Evolutionary conservation across 1,140 invertebrate species (phyloP), one percentile per base, ranked within the genome.

Genomic region (Atta cephalotes): DNA sequence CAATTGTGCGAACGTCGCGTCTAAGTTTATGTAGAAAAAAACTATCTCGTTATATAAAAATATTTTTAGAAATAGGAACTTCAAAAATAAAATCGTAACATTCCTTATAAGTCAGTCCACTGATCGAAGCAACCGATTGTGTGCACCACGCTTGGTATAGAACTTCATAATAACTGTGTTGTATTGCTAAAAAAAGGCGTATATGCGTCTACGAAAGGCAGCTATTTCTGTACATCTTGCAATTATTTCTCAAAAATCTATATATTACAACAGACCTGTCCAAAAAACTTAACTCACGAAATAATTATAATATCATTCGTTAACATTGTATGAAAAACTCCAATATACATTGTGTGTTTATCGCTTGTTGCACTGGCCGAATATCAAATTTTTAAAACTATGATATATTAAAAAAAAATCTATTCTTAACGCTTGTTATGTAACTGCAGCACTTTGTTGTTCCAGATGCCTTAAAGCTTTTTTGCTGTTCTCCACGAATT

Each of bases 401-500:
- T 68, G 14, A 45, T 45, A 45, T 51, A 51, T 51, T 51, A 4
- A 0, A 28, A n/a, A n/a, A 68, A 14, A 5, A 51, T 18, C 3
- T 16, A 16, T n/a, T 28, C 1, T 35, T 12, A n/a, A 60, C 7
- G 14, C 10, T 58, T 25, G n/a, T 87, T 90, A 89, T 53, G 60
- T 2, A 0, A 35, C 51, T 12, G 16, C 39, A 45, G 28, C 3
- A 18, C 25, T 18, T 25, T 58, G 85, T 3, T 91, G 51, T 16
- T 94, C 90, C 12, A 93, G n/a, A 7, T 92, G 66, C 2, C 91
- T 93, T 49, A 96, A 87, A 18, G 96, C 96, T 90, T 97, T 96
- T 88, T 96, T 96, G 80, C 96, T 97, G 88, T 97, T 96, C 86
- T 97, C 95, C 10, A 97, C 96, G 91, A 97, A 97, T 90, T 97